phyloP scores from a whole-genome alignment of 2,797 vertebrate species.

The Acanthurus tractus region DNA sequence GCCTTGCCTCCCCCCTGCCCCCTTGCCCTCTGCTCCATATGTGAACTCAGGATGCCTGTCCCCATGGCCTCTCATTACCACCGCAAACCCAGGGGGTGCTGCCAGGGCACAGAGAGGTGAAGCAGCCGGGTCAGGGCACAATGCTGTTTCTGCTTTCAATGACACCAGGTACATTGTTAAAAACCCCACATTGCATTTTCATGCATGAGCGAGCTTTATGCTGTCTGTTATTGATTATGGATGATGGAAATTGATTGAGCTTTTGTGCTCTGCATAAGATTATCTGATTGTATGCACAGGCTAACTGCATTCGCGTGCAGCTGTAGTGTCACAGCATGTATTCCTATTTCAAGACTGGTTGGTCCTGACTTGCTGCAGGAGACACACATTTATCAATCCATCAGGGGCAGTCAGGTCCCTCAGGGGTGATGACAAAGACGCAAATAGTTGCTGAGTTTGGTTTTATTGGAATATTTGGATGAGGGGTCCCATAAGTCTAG shows the following conservation, averaged over 20 bases:
- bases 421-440: background rate
- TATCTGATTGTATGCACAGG: slow-evolving; percentile 30
- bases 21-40: slow-evolving; percentile 49
- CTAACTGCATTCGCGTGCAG: slow-evolving; percentile 12
- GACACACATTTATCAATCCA: slow-evolving; percentile 43
- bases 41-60: slow-evolving; percentile 65
- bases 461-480: slow-evolving; percentile 14
- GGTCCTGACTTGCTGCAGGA: slow-evolving; percentile 22
- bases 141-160: slow-evolving; percentile 18
- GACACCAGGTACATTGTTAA: slow-evolving; percentile 22
- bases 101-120: slow-evolving; percentile 60
- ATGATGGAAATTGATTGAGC: slow-evolving; percentile 65
- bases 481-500: background rate
- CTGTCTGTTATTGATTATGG: slow-evolving; percentile 69
- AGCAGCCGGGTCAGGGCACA: slow-evolving; percentile 45
- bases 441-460: slow-evolving; percentile 27
- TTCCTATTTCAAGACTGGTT: slow-evolving; percentile 53
- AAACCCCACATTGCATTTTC: slow-evolving; percentile 42
- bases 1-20: slow-evolving; percentile 3
- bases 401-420: slow-evolving; percentile 10
- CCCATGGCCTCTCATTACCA: slow-evolving; percentile 74
- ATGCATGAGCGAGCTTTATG: slow-evolving; percentile 47
- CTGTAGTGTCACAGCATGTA: slow-evolving; percentile 12
- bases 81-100: slow-evolving; percentile 52
- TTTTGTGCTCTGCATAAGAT: slow-evolving; percentile 36